Percentiles rank a stretch among this genome's conserved stretches.
phyloP scores from a whole-genome alignment of 2,113 vertebrate species.

The Arvicanthis niloticus region DNA sequence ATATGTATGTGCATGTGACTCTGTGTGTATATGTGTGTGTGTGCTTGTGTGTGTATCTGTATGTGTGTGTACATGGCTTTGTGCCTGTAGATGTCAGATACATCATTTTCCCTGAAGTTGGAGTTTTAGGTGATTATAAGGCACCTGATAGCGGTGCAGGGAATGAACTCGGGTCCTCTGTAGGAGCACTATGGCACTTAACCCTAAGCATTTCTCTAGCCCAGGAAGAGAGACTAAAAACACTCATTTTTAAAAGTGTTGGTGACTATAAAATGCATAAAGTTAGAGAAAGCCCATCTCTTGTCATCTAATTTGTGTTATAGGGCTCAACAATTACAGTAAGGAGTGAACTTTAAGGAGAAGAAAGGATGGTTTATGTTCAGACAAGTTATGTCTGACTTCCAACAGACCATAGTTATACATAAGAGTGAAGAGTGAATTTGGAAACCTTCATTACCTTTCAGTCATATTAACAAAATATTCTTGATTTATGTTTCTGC shows the following conservation, averaged over 20 bases:
- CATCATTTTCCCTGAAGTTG: not conserved
- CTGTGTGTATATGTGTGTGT: not conserved
- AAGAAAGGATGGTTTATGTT: not conserved
- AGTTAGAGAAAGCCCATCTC: not conserved
- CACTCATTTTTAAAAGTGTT: not conserved
- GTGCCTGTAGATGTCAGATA: not conserved
- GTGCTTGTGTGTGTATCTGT: not conserved
- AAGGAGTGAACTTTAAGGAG: not conserved
- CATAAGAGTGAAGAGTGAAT: not conserved
- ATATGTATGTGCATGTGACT: not conserved
- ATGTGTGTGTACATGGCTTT: not conserved
- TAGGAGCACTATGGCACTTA: not conserved
- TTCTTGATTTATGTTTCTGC: constrained; percentile 5
- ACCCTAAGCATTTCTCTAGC: not conserved
- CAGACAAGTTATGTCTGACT: not conserved
- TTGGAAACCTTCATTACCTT: not conserved
- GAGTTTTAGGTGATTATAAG: not conserved
- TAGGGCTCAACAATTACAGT: not conserved
- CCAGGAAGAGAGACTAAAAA: not conserved
- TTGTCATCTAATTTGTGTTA: not conserved
- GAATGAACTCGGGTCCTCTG: not conserved
- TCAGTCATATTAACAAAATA: not conserved
- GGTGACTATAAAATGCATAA: not conserved
- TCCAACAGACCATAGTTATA: not conserved
- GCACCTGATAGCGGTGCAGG: not conserved